Conservation (phyloP, 2,888 invertebrate species). For the Caenorhabditis afra region DNA sequence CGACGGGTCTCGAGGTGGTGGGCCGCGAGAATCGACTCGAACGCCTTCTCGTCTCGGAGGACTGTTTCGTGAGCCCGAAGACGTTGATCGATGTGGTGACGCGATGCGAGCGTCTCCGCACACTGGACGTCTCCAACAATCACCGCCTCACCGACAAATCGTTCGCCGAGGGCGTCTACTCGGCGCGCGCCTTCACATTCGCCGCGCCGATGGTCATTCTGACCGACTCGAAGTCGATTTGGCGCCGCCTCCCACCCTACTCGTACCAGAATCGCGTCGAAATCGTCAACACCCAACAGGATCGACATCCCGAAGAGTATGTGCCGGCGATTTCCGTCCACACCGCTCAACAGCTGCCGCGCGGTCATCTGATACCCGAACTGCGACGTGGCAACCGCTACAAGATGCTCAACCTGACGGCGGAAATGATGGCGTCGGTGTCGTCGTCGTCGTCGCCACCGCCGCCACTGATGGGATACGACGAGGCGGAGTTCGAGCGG, state of each 20-base stretch:
- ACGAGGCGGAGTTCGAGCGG: background rate
- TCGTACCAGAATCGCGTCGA: slow-evolving; percentile 27
- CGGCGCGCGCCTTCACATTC: slow-evolving; percentile 15
- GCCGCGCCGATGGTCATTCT: slow-evolving; percentile 34
- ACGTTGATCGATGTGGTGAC: slow-evolving; percentile 46
- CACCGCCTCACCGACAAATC: slow-evolving; percentile 36
- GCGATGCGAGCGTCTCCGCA: slow-evolving; percentile 43
- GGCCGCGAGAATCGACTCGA: slow-evolving; percentile 47
- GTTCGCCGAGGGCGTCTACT: slow-evolving; percentile 32
- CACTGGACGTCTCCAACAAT: slow-evolving; percentile 65
- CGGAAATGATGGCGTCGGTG: background rate
- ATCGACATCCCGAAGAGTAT: slow-evolving; percentile 26
- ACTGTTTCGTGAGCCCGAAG: slow-evolving; percentile 54
- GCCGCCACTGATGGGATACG: background rate
- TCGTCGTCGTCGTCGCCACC: slow-evolving; percentile 4
- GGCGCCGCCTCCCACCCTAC: slow-evolving; percentile 35
- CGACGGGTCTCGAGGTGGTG: slow-evolving; percentile 62
- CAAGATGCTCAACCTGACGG: slow-evolving; percentile 48
- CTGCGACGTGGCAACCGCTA: slow-evolving; percentile 68
- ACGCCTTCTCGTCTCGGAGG: slow-evolving; percentile 64
- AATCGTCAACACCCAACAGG: slow-evolving; percentile 25
- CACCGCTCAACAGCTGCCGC: slow-evolving; percentile 48
- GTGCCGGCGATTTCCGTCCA: slow-evolving; percentile 43
- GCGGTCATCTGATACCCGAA: slow-evolving; percentile 60
- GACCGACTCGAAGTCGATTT: slow-evolving; percentile 36